Evolutionary conservation across 1,140 invertebrate species (phyloP), one percentile per base, ranked within the genome.

Genomic region (Scaptomyza pallida): DNA sequence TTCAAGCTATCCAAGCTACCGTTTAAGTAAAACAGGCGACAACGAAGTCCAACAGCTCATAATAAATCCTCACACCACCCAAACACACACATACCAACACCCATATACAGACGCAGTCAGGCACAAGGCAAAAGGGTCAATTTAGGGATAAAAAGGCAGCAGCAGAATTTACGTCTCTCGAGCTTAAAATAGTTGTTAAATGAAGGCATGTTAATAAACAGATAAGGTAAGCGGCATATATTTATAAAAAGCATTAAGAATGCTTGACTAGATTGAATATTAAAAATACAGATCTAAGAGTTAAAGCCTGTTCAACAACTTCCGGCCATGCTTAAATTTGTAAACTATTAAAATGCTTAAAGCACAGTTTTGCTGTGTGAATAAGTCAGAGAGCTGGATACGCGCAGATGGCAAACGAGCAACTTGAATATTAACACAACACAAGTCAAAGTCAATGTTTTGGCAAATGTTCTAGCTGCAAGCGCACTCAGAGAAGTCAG

Each of bases 221-320:
- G 30, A 41, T 10, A 16, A 15, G 37, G 8, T 41, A 12, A 45
- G 56, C 43, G 48, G 44, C 57, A 62, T 83, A 67, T 86, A 76
- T 79, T 79, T 72, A n/a, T n/a, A n/a, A 79, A 83, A 79, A 72
- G 70, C 72, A 85, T 83, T 85, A 85, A 78, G 69, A 71, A 75
- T 72, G 78, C 75, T 83, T 75, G 56, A 78, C 75, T 72, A 64
- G 45, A 35, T 21, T 26, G 64, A 57, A 64, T 64, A 71, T 64
- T 70, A 48, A 48, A 26, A 44, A 37, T n/a, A n/a, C 33, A 8
- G 12, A n/a, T 35, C 3, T 13, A 16, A 2, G 15, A 17, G 23
- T 13, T 23, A 30, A 30, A 5, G 26, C 8, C 5, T 30, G 5
- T 30, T 30, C 16, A 51, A 51, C 13, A 33, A 1, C 48, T 51